These are phyloP conservation scores for Drosophila anomelani DNA, from an alignment of 2,888 invertebrate genomes.

Conservation along the genomic window DNA sequence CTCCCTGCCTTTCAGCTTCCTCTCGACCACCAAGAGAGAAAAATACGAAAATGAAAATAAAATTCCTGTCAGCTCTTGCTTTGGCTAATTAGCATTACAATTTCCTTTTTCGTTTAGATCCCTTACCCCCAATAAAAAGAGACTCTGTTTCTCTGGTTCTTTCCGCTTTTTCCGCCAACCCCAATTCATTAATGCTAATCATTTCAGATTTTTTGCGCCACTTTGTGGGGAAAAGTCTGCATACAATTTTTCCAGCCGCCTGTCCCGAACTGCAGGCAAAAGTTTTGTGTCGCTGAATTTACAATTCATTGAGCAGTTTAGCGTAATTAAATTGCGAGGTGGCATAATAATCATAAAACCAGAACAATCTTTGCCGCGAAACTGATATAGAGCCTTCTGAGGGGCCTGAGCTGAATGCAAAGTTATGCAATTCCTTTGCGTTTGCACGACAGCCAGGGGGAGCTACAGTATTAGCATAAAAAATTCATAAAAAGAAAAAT, in stretches of 20 bases:
- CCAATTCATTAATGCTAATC: constrained; percentile 80
- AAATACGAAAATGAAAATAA: constrained; percentile 42
- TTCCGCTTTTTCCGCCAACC: constrained; percentile 15
- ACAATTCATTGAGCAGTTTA: constrained; percentile 81
- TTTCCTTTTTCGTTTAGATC: constrained; percentile 66
- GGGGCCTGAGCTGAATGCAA: constrained; percentile 41
- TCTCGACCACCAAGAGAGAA: constrained; percentile 6
- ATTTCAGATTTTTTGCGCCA: constrained; percentile 67
- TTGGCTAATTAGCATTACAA: constrained; percentile 79
- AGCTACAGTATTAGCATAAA: constrained; percentile 64
- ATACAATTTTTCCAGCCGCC: constrained; percentile 47
- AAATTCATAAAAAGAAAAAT: constrained; percentile 59
- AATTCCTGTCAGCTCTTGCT: constrained; percentile 69
- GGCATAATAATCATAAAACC: constrained; percentile 54
- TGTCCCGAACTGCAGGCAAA: constrained; percentile 49
- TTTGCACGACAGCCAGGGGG: neutral
- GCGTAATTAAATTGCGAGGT: constrained; percentile 75
- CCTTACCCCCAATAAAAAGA: constrained; percentile 41
- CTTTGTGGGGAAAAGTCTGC: constrained; percentile 52
- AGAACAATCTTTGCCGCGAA: constrained; percentile 24
- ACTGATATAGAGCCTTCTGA: constrained; percentile 20
- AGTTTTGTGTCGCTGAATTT: constrained; percentile 68
- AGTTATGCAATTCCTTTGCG: constrained; percentile 52
- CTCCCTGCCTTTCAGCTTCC: neutral
- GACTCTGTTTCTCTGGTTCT: neutral